Evolutionary conservation across 2,888 invertebrate genomes (phyloP).

Genomic region (Electrophaes corylata): DNA sequence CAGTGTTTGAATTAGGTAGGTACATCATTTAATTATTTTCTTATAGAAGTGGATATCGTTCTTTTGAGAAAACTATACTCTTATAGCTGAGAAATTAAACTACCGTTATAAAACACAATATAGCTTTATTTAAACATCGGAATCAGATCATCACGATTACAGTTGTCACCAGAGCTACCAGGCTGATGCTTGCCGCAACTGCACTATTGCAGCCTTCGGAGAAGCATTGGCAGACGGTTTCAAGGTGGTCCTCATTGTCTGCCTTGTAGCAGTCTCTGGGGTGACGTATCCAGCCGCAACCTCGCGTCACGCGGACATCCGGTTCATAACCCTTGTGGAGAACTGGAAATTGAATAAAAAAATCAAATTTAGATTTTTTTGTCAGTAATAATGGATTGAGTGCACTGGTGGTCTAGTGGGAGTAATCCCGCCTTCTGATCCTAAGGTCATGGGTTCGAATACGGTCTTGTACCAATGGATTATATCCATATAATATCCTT

Average conservation of each 20-base stretch:
- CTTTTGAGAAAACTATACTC: too few species aligned
- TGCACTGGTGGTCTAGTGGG: too few species aligned
- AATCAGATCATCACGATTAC: conserved; percentile 5
- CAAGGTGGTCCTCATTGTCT: conserved; percentile 86
- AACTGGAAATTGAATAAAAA: conserved; percentile 56
- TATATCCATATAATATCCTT: too few species aligned
- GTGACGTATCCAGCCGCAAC: conserved; percentile 85
- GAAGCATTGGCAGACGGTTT: conserved; percentile 86
- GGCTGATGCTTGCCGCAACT: background rate
- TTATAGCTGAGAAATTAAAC: background rate
- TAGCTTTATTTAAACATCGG: background rate
- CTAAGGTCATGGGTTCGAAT: too few species aligned
- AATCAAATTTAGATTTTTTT: background rate
- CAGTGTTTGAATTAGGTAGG: too few species aligned
- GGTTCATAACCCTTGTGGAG: conserved; percentile 67
- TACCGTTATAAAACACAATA: background rate
- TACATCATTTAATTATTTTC: too few species aligned
- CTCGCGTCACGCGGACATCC: conserved; percentile 82
- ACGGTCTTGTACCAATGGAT: too few species aligned
- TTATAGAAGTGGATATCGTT: too few species aligned
- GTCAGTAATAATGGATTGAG: too few species aligned
- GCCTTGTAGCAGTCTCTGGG: conserved; percentile 82
- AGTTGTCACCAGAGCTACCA: background rate
- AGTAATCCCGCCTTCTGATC: too few species aligned
- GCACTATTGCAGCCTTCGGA: conserved; percentile 84